A percentile compares a stretch with the other conserved stretches of the same genome.
phyloP scores from a whole-genome alignment of 2,888 invertebrate genomes.

The Aproaerema taeniolella region DNA sequence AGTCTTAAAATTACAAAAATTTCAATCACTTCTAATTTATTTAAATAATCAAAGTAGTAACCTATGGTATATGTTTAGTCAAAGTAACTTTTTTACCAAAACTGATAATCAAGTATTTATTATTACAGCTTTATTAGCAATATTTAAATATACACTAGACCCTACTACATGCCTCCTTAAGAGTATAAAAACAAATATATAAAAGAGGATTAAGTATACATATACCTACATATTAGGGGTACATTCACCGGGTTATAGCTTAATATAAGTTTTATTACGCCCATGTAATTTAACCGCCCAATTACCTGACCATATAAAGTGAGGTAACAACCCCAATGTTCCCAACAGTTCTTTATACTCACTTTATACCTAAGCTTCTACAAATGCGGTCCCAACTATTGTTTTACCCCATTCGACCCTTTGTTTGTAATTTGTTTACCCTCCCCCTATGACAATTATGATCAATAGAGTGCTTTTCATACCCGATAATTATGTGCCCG shows the following conservation, averaged over 20 bases:
- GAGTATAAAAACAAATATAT: slow-evolving; percentile 1
- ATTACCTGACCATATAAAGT: slow-evolving; percentile 45
- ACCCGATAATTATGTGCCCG: not conserved
- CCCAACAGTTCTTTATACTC: slow-evolving; percentile 42
- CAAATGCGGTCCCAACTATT: slow-evolving; percentile 39
- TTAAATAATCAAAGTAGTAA: too few species aligned
- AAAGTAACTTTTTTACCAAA: too few species aligned
- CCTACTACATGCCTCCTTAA: not conserved
- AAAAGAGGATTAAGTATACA: too few species aligned
- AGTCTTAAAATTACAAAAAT: too few species aligned
- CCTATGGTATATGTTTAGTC: too few species aligned
- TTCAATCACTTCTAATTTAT: too few species aligned
- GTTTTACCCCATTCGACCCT: slow-evolving; percentile 40
- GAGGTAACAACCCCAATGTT: slow-evolving; percentile 45
- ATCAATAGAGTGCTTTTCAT: slow-evolving; percentile 3
- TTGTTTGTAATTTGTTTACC: slow-evolving; percentile 4
- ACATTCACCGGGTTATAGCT: too few species aligned
- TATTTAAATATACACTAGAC: slow-evolving; percentile 7
- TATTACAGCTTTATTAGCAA: too few species aligned
- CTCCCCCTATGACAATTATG: not conserved
- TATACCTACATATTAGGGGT: too few species aligned
- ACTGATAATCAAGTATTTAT: too few species aligned
- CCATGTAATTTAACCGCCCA: slow-evolving; percentile 40
- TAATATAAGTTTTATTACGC: not conserved
- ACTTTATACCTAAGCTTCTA: slow-evolving; percentile 30